Evolutionary conservation across 2,888 invertebrate species (phyloP).

Genomic region (Globia sparganii): DNA sequence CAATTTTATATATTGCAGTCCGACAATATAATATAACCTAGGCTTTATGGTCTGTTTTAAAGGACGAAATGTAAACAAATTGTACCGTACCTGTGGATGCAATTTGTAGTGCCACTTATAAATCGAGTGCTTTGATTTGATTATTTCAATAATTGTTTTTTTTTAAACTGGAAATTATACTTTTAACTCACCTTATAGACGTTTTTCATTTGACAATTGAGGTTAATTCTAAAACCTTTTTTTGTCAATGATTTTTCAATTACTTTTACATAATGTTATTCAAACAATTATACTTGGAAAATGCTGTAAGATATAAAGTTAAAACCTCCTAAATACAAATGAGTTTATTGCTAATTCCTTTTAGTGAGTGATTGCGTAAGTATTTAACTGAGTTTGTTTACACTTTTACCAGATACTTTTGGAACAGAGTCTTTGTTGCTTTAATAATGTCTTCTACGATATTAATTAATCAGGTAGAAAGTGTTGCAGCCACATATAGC

Average conservation of each 20-base stretch:
- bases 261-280: neutral
- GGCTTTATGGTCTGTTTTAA: neutral
- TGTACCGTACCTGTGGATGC: neutral
- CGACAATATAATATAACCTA: too few relatives aligned
- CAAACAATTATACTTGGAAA: neutral
- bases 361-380: neutral
- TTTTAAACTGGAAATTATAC: neutral
- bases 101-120: neutral
- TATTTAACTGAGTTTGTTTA: neutral
- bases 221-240: neutral
- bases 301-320: neutral
- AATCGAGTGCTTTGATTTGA: neutral
- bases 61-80: neutral
- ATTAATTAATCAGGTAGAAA: neutral
- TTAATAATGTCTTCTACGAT: neutral
- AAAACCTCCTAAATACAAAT: neutral
- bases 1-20: neutral
- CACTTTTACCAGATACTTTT: neutral
- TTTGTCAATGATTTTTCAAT: neutral
- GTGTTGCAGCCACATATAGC: neutral
- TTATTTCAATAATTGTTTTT: neutral
- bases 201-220: neutral
- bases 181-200: neutral
- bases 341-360: neutral
- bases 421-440: neutral